Evolutionary conservation across 2,797 vertebrate genomes (phyloP).

Genomic region (Coregonus ussuriensis): DNA sequence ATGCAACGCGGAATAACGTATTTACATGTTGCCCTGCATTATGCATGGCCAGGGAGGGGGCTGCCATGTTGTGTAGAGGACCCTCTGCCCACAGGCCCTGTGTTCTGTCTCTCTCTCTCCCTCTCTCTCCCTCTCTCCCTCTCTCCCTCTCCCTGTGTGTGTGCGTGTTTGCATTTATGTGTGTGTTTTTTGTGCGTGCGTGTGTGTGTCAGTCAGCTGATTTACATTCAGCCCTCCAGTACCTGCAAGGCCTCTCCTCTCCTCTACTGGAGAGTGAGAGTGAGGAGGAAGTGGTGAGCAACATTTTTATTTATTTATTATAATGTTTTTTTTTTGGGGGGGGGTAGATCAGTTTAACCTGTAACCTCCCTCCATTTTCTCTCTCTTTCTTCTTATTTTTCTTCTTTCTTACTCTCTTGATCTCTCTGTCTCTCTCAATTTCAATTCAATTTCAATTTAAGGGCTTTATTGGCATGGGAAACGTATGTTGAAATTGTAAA

Average conservation of each 20-base stretch:
- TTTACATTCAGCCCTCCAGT: conserved; percentile 47
- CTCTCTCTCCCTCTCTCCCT: no score
- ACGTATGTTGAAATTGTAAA: no score
- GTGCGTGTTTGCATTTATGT: conserved; percentile 15
- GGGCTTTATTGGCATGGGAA: no score
- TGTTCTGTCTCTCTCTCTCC: conserved; percentile 11
- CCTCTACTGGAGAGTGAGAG: conserved; percentile 8
- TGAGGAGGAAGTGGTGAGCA: conserved; percentile 22
- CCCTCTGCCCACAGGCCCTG: conserved; percentile 66
- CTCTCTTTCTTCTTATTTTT: no score
- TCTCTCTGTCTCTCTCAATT: no score
- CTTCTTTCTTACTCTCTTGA: no score
- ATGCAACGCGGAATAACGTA: conserved; percentile 71
- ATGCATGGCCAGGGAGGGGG: conserved; percentile 67
- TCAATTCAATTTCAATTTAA: no score
- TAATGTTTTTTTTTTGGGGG: no score
- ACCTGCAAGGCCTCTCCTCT: conserved; percentile 15
- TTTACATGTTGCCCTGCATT: conserved; percentile 79
- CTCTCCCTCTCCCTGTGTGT: conserved; percentile 1
- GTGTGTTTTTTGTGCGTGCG: conserved; percentile 34
- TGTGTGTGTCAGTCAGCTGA: conserved; percentile 16
- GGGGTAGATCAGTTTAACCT: no score
- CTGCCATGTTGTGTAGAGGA: conserved; percentile 57
- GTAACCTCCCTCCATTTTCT: no score
- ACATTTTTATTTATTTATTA: neutral